Conservation (phyloP, 23 tunicate species). For the Trididemnum nubilum region DNA sequence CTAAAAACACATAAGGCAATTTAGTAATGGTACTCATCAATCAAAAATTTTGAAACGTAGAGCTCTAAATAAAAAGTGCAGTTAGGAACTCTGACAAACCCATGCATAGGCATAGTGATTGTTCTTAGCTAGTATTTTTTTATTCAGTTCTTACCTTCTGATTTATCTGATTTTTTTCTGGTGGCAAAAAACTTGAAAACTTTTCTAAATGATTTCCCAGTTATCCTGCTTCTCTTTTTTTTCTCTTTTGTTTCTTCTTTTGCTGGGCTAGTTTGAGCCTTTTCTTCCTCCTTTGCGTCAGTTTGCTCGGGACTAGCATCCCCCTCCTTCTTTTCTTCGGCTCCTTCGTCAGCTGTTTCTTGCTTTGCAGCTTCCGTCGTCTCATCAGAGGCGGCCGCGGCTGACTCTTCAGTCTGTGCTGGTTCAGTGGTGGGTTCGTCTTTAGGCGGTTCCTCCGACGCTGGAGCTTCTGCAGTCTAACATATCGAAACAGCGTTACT, state of each 20-base stretch:
- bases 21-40: no score
- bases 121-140: no score
- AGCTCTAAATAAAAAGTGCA: no score
- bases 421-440: not conserved
- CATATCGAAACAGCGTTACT: not conserved
- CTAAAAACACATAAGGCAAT: no score
- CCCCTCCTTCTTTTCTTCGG: conserved; percentile 21
- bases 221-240: conserved; percentile 41
- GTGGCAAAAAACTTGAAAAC: conserved; percentile 36
- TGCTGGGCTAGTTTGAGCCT: not conserved
- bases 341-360: not conserved
- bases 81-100: no score
- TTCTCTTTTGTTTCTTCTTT: conserved; percentile 40
- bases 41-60: no score
- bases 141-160: not conserved
- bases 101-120: no score
- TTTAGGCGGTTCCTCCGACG: not conserved
- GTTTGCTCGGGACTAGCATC: no score
- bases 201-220: conserved; percentile 55
- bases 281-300: conserved; percentile 5
- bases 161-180: conserved; percentile 1
- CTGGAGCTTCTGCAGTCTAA: not conserved
- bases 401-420: conserved; percentile 4
- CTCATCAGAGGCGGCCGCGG: no score
- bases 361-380: not conserved